Conservation (phyloP, 1,140 invertebrate genomes). For the Bombus balteatus region DNA sequence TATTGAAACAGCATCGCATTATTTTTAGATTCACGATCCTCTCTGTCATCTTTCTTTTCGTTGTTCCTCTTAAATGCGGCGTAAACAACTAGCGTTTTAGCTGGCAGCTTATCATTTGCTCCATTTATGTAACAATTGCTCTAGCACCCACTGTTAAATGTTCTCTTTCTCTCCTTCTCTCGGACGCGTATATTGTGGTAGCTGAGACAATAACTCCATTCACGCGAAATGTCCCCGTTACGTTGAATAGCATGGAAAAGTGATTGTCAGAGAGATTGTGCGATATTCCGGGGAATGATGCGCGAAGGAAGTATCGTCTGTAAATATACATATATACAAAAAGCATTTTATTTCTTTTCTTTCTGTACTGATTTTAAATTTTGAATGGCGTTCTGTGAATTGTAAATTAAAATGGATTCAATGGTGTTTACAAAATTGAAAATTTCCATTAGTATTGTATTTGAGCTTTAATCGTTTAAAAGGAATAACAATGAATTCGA, state of each 20-base stretch:
- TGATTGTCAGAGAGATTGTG: constrained; percentile 24
- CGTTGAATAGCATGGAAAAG: constrained; percentile 33
- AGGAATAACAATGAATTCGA: too few relatives aligned
- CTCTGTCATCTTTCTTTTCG: not conserved
- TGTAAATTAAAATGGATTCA: not conserved
- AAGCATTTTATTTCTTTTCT: not conserved
- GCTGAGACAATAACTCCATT: constrained; percentile 38
- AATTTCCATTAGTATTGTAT: not conserved
- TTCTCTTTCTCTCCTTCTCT: not conserved
- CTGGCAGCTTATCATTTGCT: constrained; percentile 28
- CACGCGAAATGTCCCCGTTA: constrained; percentile 33
- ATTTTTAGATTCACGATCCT: not conserved
- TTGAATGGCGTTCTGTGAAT: not conserved
- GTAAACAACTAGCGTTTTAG: constrained; percentile 15
- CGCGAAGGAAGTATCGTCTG: not conserved
- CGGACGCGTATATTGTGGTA: not conserved
- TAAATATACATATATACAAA: not conserved
- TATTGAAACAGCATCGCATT: not conserved
- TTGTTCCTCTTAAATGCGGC: not conserved
- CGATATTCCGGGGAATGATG: not conserved
- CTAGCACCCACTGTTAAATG: not conserved
- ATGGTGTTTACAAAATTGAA: not conserved
- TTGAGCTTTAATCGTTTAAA: too few relatives aligned
- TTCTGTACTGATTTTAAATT: not conserved
- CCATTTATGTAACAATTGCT: constrained; percentile 32